These are phyloP conservation scores for Sinohyriopsis cumingii DNA, from an alignment of 2,888 invertebrate species.

Conservation along the genomic window DNA sequence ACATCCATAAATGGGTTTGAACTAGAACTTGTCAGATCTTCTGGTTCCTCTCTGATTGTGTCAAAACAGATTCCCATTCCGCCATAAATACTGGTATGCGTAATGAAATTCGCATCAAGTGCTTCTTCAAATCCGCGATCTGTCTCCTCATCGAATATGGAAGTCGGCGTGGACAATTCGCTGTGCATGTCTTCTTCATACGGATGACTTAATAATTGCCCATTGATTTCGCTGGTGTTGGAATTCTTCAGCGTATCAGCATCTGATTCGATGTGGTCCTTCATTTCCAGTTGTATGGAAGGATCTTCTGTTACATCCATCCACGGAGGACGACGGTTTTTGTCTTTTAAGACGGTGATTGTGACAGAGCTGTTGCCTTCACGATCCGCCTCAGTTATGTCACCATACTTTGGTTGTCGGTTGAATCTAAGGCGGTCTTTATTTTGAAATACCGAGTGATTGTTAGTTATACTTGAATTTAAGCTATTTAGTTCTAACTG, in stretches of 20 bases:
- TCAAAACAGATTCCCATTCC: constrained; percentile 49
- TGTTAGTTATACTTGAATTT: constrained; percentile 2
- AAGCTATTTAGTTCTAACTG: background rate
- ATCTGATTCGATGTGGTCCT: constrained; percentile 31
- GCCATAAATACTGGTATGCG: constrained; percentile 34
- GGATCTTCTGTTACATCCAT: constrained; percentile 35
- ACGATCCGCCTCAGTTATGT: constrained; percentile 18
- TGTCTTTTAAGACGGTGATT: constrained; percentile 39
- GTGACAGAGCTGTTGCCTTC: constrained; percentile 41
- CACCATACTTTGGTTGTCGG: constrained; percentile 11
- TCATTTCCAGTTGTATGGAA: constrained; percentile 10
- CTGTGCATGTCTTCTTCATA: constrained; percentile 14
- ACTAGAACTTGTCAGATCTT: constrained; percentile 41
- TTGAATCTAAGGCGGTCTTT: background rate
- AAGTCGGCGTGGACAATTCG: constrained; percentile 29
- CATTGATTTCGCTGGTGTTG: constrained; percentile 13
- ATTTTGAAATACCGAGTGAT: background rate
- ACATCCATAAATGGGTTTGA: constrained; percentile 34
- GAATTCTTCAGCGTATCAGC: constrained; percentile 30
- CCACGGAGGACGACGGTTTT: constrained; percentile 38
- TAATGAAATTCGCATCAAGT: constrained; percentile 38
- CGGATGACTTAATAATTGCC: constrained; percentile 3
- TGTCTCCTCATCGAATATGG: constrained; percentile 51
- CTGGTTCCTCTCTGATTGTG: constrained; percentile 55
- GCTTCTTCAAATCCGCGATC: constrained; percentile 60